Conservation (phyloP, 2,797 vertebrate species). For the Anguilla megastoma region DNA sequence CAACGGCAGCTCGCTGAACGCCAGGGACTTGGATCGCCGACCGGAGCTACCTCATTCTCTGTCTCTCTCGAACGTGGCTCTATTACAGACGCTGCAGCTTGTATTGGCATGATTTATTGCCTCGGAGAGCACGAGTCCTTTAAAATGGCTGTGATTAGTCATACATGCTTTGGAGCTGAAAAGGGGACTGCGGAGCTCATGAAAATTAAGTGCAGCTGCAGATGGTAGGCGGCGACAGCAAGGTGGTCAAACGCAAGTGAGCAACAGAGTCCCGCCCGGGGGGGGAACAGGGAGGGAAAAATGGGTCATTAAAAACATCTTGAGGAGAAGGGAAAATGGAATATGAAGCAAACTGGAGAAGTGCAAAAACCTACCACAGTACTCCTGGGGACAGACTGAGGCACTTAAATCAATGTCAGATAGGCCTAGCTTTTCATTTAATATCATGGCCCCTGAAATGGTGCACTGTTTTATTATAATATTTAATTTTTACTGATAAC, state of each 20-base stretch:
- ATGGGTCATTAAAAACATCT: slow-evolving; percentile 72
- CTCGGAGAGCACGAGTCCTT: slow-evolving; percentile 73
- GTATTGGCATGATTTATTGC: slow-evolving; percentile 78
- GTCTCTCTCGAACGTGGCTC: slow-evolving; percentile 62
- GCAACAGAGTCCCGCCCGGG: slow-evolving; percentile 60
- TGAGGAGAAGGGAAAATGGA: slow-evolving; percentile 34
- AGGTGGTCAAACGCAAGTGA: slow-evolving; percentile 73
- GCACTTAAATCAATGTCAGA: slow-evolving; percentile 28
- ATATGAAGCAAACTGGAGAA: background rate
- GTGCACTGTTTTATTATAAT: background rate
- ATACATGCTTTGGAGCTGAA: slow-evolving; percentile 70
- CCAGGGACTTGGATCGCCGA: slow-evolving; percentile 61
- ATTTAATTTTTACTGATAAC: background rate
- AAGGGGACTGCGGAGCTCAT: slow-evolving; percentile 56
- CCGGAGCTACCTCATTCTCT: slow-evolving; percentile 59
- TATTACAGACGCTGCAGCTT: slow-evolving; percentile 72
- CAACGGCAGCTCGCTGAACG: slow-evolving; percentile 65
- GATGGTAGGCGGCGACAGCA: slow-evolving; percentile 63
- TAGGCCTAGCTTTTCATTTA: background rate
- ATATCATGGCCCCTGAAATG: background rate
- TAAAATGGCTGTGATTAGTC: slow-evolving; percentile 81
- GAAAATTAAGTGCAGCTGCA: slow-evolving; percentile 76
- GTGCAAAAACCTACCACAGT: background rate
- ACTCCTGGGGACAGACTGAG: slow-evolving; percentile 47
- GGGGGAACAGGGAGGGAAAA: slow-evolving; percentile 66